These are phyloP conservation scores for Macquaria ambigua DNA, from an alignment of 2,113 vertebrate species.

Conservation along the genomic window DNA sequence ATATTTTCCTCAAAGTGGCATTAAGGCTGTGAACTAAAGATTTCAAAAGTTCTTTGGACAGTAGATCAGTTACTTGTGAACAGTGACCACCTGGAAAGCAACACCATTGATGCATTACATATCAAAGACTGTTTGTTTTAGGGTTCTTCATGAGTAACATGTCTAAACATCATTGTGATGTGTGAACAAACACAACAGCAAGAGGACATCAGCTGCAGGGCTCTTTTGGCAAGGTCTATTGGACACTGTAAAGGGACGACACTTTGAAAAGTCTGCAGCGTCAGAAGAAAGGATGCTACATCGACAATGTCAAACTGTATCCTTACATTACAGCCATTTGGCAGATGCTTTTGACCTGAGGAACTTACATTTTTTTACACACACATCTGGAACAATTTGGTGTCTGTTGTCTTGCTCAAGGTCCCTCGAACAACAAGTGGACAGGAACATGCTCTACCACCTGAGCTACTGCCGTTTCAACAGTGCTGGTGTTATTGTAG, in stretches of 20 bases:
- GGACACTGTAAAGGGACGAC: background rate
- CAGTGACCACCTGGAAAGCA: slow-evolving; percentile 17
- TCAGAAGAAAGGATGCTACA: slow-evolving; percentile 3
- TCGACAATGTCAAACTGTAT: background rate
- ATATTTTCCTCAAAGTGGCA: background rate
- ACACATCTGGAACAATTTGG: slow-evolving; percentile 1
- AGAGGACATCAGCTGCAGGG: background rate
- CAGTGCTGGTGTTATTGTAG: background rate
- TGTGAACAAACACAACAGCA: background rate
- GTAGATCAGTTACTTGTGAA: background rate
- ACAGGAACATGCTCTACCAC: background rate
- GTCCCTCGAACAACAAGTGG: slow-evolving; percentile 16
- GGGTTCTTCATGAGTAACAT: background rate
- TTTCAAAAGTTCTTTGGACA: background rate
- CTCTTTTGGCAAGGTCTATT: slow-evolving; percentile 9
- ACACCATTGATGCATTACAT: background rate
- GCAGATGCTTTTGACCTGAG: slow-evolving; percentile 13
- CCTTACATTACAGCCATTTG: slow-evolving; percentile 8
- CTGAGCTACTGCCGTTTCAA: background rate
- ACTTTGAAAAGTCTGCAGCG: background rate
- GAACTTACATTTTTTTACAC: background rate
- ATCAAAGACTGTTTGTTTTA: background rate
- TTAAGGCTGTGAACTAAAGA: background rate
- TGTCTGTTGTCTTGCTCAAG: slow-evolving; percentile 1
- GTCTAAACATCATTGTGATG: background rate